Evolutionary conservation across 2,888 invertebrate genomes (phyloP).

Genomic region (Dynastes tityus): DNA sequence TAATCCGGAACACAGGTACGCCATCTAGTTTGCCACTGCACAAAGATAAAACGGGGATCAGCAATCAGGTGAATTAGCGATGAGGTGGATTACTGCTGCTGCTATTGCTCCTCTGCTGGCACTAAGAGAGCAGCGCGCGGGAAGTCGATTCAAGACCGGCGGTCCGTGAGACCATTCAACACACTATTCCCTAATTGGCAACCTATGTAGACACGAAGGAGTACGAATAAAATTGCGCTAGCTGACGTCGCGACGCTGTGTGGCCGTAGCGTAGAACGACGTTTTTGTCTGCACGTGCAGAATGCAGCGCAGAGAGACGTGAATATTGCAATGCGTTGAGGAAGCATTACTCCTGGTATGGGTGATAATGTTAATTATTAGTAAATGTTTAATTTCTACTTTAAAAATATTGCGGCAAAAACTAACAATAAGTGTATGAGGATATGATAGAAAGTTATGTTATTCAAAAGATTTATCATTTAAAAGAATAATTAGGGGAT

Average conservation of each 20-base stretch:
- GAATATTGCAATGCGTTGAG: not conserved
- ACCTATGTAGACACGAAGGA: conserved; percentile 53
- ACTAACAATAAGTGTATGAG: too few relatives aligned
- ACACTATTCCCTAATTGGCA: conserved; percentile 59
- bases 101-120: conserved; percentile 46
- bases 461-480: too few relatives aligned
- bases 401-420: too few relatives aligned
- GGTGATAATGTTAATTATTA: too few relatives aligned
- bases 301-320: not conserved
- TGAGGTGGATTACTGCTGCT: conserved; percentile 54
- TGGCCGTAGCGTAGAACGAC: conserved; percentile 4
- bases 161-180: conserved; percentile 65
- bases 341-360: too few relatives aligned
- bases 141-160: conserved; percentile 66
- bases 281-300: conserved; percentile 20
- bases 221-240: conserved; percentile 24
- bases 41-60: conserved; percentile 68
- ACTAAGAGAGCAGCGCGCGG: conserved; percentile 68
- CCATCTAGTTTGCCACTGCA: conserved; percentile 63
- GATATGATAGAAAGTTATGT: too few relatives aligned
- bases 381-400: too few relatives aligned
- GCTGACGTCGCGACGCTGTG: conserved; percentile 36
- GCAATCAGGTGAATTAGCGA: conserved; percentile 68
- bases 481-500: too few relatives aligned
- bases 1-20: conserved; percentile 61